These are phyloP conservation scores for Enoplosus armatus DNA, from an alignment of 2,797 vertebrate genomes.

Conservation along the genomic window DNA sequence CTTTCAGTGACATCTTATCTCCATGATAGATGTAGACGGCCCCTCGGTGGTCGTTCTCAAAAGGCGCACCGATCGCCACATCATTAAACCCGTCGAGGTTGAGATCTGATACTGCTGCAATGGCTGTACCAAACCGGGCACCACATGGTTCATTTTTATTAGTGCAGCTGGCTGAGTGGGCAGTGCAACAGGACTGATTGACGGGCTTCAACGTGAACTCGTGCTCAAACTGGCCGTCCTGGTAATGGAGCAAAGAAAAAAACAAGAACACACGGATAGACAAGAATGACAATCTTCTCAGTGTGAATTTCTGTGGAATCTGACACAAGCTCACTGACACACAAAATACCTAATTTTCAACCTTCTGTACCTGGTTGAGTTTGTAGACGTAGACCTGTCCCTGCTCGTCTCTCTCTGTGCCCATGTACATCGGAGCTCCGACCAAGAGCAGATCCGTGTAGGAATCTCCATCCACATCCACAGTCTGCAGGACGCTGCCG, in stretches of 20 bases:
- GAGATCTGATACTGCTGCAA: conserved; percentile 92
- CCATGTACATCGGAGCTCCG: conserved; percentile 97
- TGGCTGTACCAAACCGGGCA: conserved; percentile 94
- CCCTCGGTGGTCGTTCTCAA: conserved; percentile 95
- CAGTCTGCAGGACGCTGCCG: conserved; percentile 93
- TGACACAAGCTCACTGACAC: background rate
- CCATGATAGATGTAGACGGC: conserved; percentile 97
- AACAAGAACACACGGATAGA: background rate
- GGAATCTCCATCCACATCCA: conserved; percentile 90
- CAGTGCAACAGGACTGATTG: conserved; percentile 91
- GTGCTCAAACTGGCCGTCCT: conserved; percentile 87
- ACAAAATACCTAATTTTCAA: background rate
- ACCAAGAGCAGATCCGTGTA: conserved; percentile 93
- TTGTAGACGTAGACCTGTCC: conserved; percentile 96
- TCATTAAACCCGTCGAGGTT: conserved; percentile 95
- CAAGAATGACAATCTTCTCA: background rate
- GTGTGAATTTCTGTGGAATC: background rate
- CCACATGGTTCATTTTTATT: conserved; percentile 93
- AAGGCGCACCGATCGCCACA: conserved; percentile 93
- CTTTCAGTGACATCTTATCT: conserved; percentile 83
- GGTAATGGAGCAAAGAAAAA: conserved; percentile 18
- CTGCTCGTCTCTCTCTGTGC: conserved; percentile 93
- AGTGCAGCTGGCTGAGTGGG: conserved; percentile 85
- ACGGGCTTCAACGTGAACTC: conserved; percentile 92
- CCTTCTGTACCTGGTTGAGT: conserved; percentile 86